These are phyloP conservation scores for Dryas iulia DNA, from an alignment of 1,140 invertebrate genomes.

Conservation along the genomic window DNA sequence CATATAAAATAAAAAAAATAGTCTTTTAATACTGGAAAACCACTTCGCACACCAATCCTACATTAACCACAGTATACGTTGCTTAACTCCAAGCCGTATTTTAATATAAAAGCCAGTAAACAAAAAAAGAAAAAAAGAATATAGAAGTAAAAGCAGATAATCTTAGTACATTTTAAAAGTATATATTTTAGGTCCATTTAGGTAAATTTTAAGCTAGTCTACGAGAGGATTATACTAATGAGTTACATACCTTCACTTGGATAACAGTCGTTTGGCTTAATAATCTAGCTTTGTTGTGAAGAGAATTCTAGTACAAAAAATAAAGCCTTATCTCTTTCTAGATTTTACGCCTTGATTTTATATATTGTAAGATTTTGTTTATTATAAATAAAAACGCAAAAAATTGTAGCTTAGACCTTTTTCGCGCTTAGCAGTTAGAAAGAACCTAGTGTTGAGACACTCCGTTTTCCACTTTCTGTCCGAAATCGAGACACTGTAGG, in stretches of 20 bases:
- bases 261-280: not conserved
- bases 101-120: not conserved
- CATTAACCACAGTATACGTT: not conserved
- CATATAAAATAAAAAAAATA: too few species aligned
- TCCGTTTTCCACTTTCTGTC: too few species aligned
- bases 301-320: not conserved
- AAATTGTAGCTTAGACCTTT: too few species aligned
- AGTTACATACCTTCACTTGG: not conserved
- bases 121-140: not conserved
- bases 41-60: not conserved
- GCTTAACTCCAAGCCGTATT: not conserved
- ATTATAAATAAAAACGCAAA: too few species aligned
- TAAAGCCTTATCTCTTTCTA: not conserved
- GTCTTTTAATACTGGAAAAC: too few species aligned
- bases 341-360: not conserved
- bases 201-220: not conserved
- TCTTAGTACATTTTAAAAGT: not conserved
- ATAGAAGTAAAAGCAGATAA: not conserved
- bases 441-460: too few species aligned
- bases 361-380: too few species aligned
- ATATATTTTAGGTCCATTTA: slow-evolving; percentile 1
- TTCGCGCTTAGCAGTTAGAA: too few species aligned
- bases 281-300: not conserved
- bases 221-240: not conserved
- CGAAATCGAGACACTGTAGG: too few species aligned